These are phyloP conservation scores for Orchesellides sinensis DNA, from an alignment of 2,888 invertebrate species.

Conservation along the genomic window DNA sequence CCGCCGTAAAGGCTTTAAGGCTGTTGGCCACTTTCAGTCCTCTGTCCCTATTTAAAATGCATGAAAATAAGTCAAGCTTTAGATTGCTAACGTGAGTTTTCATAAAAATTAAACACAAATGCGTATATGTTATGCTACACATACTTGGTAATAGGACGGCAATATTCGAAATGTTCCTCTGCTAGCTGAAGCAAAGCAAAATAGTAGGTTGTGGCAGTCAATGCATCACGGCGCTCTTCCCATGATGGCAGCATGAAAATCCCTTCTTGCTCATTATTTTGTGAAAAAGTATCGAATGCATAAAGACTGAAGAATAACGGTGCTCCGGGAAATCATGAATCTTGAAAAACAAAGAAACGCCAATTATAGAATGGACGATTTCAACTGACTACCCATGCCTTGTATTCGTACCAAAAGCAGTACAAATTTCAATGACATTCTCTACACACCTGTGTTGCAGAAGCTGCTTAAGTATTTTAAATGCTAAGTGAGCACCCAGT, in stretches of 20 bases:
- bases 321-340: constrained; percentile 70
- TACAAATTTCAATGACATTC: too few species aligned
- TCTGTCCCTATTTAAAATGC: constrained; percentile 58
- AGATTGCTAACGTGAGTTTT: neutral
- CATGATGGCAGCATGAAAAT: constrained; percentile 57
- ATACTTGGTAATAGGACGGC: constrained; percentile 66
- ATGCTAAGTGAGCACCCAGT: constrained; percentile 71
- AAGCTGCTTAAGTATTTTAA: constrained; percentile 69
- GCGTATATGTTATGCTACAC: neutral
- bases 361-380: too few species aligned
- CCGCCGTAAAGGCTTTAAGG: constrained; percentile 67
- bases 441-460: constrained; percentile 67
- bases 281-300: constrained; percentile 62
- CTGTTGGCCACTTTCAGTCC: constrained; percentile 73
- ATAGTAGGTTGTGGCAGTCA: constrained; percentile 57
- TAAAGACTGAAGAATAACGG: constrained; percentile 69
- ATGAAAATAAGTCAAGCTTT: too few species aligned
- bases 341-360: constrained; percentile 7
- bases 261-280: constrained; percentile 60
- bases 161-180: constrained; percentile 67
- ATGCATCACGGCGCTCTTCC: constrained; percentile 59
- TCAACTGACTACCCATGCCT: too few species aligned
- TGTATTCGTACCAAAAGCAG: too few species aligned
- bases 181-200: constrained; percentile 57
- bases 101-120: too few species aligned